These are phyloP conservation scores for Colius striatus DNA, from an alignment of 2,113 vertebrate genomes.

Conservation along the genomic window DNA sequence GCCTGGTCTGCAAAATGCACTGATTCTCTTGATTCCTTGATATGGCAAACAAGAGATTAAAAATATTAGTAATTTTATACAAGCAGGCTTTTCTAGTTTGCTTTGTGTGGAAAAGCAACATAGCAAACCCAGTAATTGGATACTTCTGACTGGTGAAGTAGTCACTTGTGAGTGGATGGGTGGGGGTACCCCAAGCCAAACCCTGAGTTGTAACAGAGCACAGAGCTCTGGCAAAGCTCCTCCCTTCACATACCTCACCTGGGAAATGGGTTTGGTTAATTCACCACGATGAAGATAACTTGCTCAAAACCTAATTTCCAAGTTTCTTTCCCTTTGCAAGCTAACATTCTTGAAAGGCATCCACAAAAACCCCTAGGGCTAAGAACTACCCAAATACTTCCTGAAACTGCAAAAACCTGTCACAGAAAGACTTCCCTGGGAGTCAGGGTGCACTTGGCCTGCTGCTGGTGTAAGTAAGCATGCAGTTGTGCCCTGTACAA, in stretches of 20 bases:
- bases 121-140: neutral
- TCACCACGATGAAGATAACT: neutral
- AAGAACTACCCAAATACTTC: neutral
- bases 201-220: neutral
- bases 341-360: neutral
- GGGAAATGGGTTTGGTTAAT: neutral
- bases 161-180: neutral
- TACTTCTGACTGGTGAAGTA: neutral
- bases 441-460: neutral
- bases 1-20: neutral
- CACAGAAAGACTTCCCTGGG: neutral
- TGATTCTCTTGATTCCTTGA: neutral
- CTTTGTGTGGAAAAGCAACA: neutral
- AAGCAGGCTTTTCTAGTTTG: neutral
- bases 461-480: neutral
- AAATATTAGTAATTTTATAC: neutral
- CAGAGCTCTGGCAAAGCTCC: neutral
- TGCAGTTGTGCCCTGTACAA: neutral
- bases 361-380: neutral
- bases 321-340: neutral
- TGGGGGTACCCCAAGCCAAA: neutral
- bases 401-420: neutral
- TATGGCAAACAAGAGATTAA: neutral
- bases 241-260: neutral
- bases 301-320: neutral